Conservation (phyloP, 2,113 vertebrate species). For the Rallus limicola region DNA sequence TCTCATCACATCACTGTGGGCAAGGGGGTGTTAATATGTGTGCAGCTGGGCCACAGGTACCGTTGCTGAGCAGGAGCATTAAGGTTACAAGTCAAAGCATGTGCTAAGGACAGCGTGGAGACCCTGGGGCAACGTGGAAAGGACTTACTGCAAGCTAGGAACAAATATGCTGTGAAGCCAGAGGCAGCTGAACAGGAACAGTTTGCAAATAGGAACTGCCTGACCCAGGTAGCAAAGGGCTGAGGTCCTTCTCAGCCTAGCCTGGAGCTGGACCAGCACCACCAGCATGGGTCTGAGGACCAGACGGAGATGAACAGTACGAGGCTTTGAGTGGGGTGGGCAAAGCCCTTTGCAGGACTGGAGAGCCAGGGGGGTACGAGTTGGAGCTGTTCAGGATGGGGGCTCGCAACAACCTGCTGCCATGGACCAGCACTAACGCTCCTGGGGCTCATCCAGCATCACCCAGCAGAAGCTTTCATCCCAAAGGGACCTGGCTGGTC, state of each 20-base stretch:
- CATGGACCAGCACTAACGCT: neutral
- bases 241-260: neutral
- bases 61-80: neutral
- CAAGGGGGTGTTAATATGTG: neutral
- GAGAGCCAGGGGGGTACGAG: rapidly evolving
- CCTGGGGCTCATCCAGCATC: neutral
- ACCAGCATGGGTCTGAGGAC: neutral
- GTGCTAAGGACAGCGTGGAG: neutral
- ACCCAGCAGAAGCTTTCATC: neutral
- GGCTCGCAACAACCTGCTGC: neutral
- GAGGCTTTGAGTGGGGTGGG: neutral
- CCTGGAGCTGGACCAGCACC: neutral
- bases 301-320: rapidly evolving
- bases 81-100: neutral
- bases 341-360: neutral
- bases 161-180: neutral
- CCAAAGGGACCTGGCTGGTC: too few species aligned
- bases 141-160: neutral
- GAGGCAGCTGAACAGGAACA: neutral
- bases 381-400: rapidly evolving
- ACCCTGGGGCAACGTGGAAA: rapidly evolving
- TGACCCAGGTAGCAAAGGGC: neutral
- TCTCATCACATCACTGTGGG: rapidly evolving
- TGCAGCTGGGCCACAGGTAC: neutral
- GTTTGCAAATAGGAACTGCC: neutral